phyloP scores from a whole-genome alignment of 2,113 vertebrate species.

The Hylia prasina region DNA sequence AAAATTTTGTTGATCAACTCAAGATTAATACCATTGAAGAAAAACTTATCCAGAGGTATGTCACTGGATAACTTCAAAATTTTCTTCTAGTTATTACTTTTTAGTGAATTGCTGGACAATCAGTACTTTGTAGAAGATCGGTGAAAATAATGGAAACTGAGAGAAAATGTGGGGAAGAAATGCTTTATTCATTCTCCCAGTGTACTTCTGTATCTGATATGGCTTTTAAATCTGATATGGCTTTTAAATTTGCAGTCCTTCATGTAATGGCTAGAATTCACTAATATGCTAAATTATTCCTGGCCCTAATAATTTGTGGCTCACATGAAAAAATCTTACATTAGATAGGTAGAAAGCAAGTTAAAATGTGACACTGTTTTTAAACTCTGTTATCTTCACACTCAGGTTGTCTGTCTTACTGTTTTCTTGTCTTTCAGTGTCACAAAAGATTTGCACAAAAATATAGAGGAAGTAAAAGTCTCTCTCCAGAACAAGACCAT shows the following conservation, averaged over 20 bases:
- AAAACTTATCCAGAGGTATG: slow-evolving; percentile 1
- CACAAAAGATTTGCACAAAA: not conserved
- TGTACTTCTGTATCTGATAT: not conserved
- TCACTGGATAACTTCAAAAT: not conserved
- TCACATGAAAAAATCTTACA: not conserved
- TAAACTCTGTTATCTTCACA: not conserved
- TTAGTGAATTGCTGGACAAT: not conserved
- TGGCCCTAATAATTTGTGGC: not conserved
- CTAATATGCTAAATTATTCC: not conserved
- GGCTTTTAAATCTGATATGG: not conserved
- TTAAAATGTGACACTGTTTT: not conserved
- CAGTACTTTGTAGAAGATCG: not conserved
- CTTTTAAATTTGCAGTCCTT: not conserved
- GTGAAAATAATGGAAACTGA: not conserved
- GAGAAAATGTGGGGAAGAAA: not conserved
- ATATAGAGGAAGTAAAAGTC: not conserved
- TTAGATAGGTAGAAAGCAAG: not conserved
- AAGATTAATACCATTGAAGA: not conserved
- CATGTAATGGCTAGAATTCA: not conserved
- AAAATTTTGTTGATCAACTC: not conserved
- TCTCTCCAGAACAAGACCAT: slow-evolving; percentile 47
- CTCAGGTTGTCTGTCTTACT: not conserved
- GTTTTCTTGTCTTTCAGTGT: slow-evolving; percentile 20
- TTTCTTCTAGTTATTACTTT: not conserved
- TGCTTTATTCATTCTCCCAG: not conserved